Evolutionary conservation across 1,140 invertebrate species (phyloP), one percentile per base, ranked within the genome.

Genomic region (Amyelois transitella): DNA sequence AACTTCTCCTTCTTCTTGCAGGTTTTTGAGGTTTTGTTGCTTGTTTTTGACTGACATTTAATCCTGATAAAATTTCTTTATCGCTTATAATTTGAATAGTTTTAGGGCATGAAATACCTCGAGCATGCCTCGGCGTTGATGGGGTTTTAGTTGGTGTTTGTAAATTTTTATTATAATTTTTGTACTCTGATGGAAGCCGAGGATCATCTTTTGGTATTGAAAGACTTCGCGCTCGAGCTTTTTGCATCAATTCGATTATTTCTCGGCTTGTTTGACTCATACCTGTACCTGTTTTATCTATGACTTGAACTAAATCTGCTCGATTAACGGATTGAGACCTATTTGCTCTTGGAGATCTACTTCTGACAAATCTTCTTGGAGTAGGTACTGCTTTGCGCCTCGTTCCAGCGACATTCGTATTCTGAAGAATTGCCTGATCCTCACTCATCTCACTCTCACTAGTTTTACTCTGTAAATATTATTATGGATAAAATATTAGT

Each of bases 381-480:
- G 72, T 77, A 43, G 81, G 73, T 43, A 75, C 58, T 21, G 77
- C 72, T 72, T 81, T 89, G 32, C 87, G 83, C 53, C 66, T 84
- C 14, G 73, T 45, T 58, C 60, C 76, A 65, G 66, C 74, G 21
- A 62, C 54, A 70, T 66, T 59, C 43, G 49, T 52, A 71, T 66
- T 82, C 53, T 73, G 75, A 70, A 81, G 77, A 60, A 69, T 69
- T 51, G 60, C 65, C 71, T 84, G 82, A 67, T 88, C 88, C 61
- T 89, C 88, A 77, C 88, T 89, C 88, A 89, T 89, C 64, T 89
- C 88, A 84, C 87, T 89, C 72, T 89, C 88, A 88, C 88, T 89
- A 75, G 88, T 89, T 72, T 87, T 88, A 75, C 72, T 88, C 88
- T 89, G 86, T 69, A 89, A 88, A 85, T 77, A 57, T 77, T 69